Conservation (phyloP, 2,888 invertebrate genomes). For the Coenonympha glycerion region DNA sequence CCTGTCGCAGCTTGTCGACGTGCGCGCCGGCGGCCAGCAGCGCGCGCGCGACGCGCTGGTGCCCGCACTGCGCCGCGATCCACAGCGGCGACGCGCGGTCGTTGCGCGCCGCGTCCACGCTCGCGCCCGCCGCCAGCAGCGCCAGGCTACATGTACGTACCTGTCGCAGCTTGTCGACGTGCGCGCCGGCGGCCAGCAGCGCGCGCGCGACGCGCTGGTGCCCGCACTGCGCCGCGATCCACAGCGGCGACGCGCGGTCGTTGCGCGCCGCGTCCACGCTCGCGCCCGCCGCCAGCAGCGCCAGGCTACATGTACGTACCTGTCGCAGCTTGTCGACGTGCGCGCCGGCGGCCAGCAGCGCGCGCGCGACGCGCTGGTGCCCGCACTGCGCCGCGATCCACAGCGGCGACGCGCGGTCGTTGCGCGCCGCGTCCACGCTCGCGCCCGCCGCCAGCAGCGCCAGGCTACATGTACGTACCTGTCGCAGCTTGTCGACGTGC, state of each 20-base stretch:
- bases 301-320: no score
- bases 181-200: conserved; percentile 85
- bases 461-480: no score
- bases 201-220: conserved; percentile 87
- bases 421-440: conserved; percentile 81
- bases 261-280: conserved; percentile 82
- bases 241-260: conserved; percentile 91
- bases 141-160: no score
- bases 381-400: conserved; percentile 99
- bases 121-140: conserved; percentile 83
- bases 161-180: conserved; percentile 86
- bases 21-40: conserved; percentile 86
- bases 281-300: conserved; percentile 84
- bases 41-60: conserved; percentile 85
- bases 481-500: conserved; percentile 84
- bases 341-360: conserved; percentile 86
- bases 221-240: conserved; percentile 97
- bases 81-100: conserved; percentile 93
- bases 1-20: conserved; percentile 87
- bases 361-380: conserved; percentile 85
- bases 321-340: conserved; percentile 86
- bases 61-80: conserved; percentile 97
- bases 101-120: conserved; percentile 82
- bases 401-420: conserved; percentile 90
- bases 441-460: conserved; percentile 85